A percentile compares a stretch with the other conserved stretches of the same genome.
phyloP scores from a whole-genome alignment of 2,113 vertebrate genomes.

The Colistium nudipinnis region DNA sequence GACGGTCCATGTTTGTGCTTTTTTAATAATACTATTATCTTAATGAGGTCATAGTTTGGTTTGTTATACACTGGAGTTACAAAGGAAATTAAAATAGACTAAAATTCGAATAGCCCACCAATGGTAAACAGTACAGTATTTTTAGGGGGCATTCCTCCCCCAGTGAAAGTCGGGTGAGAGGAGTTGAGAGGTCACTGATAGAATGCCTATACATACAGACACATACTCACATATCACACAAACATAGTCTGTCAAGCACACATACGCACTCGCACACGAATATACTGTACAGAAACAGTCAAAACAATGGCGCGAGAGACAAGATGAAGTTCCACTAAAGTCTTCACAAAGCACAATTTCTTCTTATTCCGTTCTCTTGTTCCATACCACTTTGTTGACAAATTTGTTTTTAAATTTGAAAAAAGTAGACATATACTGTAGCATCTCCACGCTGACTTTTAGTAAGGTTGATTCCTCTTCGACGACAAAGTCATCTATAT shows the following conservation, averaged over 20 bases:
- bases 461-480: constrained; percentile 73
- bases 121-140: constrained; percentile 95
- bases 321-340: constrained; percentile 78
- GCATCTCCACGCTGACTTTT: constrained; percentile 75
- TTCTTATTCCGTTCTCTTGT: constrained; percentile 75
- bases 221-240: constrained; percentile 91
- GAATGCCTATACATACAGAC: constrained; percentile 94
- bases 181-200: constrained; percentile 93
- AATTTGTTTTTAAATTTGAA: constrained; percentile 70
- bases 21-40: constrained; percentile 98
- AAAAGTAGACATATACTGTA: constrained; percentile 80
- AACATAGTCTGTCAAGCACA: constrained; percentile 88
- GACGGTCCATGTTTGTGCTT: constrained; percentile 99
- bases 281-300: constrained; percentile 85
- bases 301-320: constrained; percentile 79
- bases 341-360: constrained; percentile 79
- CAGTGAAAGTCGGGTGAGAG: constrained; percentile 79
- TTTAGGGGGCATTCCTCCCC: constrained; percentile 79
- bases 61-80: constrained; percentile 98
- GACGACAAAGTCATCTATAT: constrained; percentile 73
- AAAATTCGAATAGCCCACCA: constrained; percentile 86
- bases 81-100: constrained; percentile 90
- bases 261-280: constrained; percentile 91
- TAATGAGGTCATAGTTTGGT: constrained; percentile 99
- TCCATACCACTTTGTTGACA: constrained; percentile 71